Conservation (phyloP, 2,888 invertebrate species). For the Drosophila meridiana region DNA sequence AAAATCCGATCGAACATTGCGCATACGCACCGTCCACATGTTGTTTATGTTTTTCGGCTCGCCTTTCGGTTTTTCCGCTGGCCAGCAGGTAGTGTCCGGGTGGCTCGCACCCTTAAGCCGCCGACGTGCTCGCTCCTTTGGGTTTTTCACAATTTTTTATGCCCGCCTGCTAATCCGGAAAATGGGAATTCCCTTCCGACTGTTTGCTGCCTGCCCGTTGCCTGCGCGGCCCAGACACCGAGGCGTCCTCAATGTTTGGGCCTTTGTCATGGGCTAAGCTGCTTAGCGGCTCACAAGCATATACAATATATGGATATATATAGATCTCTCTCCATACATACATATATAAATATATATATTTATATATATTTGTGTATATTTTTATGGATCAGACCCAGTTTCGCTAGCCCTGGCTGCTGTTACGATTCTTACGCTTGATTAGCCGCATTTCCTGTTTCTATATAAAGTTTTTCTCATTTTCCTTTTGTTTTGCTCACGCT, state of each 20-base stretch:
- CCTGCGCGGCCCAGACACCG: conserved; percentile 43
- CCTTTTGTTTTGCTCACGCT: neutral
- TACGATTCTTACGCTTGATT: conserved; percentile 73
- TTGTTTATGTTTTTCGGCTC: neutral
- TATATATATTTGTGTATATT: conserved; percentile 2
- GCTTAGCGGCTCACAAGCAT: conserved; percentile 27
- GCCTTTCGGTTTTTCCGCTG: conserved; percentile 23
- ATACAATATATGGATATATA: neutral
- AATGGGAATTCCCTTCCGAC: conserved; percentile 79
- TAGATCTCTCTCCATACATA: neutral
- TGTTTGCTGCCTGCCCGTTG: conserved; percentile 36
- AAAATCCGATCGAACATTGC: conserved; percentile 39
- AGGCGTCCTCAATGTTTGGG: conserved; percentile 41
- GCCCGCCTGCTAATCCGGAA: conserved; percentile 68
- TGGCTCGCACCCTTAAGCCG: conserved; percentile 76
- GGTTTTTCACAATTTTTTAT: conserved; percentile 41
- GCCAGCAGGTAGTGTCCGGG: conserved; percentile 33
- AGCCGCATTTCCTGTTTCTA: conserved; percentile 73
- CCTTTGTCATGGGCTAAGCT: conserved; percentile 44
- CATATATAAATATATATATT: neutral
- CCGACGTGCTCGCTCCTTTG: conserved; percentile 7
- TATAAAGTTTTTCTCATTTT: conserved; percentile 7
- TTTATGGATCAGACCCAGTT: conserved; percentile 9
- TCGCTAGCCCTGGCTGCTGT: conserved; percentile 43
- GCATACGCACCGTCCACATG: conserved; percentile 61